Conservation (phyloP, 2,888 invertebrate species). For the Drosophila atroscutellata region DNA sequence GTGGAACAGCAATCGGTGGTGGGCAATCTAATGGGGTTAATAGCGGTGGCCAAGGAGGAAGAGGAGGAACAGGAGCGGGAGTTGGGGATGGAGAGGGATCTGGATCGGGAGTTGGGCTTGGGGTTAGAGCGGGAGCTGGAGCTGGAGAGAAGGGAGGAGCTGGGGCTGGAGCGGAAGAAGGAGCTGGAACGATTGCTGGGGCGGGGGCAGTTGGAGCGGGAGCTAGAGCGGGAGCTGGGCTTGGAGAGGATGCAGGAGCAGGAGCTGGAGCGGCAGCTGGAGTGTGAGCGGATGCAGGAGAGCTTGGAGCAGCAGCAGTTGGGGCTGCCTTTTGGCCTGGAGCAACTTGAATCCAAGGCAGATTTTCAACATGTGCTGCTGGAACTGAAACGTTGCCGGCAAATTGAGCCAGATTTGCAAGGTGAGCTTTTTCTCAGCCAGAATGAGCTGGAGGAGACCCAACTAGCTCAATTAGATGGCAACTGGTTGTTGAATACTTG, state of each 20-base stretch:
- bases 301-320: not conserved
- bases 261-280: not conserved
- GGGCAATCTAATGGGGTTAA: constrained; percentile 89
- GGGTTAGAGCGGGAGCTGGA: not conserved
- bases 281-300: not conserved
- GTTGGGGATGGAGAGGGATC: not conserved
- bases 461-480: not conserved
- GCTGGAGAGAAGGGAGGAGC: not conserved
- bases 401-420: not conserved
- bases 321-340: not conserved
- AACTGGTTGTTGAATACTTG: not conserved
- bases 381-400: not conserved
- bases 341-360: not conserved
- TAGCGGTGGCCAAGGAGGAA: constrained; percentile 62
- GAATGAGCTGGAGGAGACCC: not conserved
- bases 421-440: constrained; percentile 18
- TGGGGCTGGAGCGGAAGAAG: not conserved
- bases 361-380: not conserved
- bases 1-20: constrained; percentile 96
- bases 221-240: not conserved
- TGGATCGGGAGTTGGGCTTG: constrained; percentile 11
- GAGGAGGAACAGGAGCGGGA: constrained; percentile 45
- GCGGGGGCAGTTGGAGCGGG: not conserved
- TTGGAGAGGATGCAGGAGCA: not conserved
- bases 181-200: not conserved